phyloP scores from a whole-genome alignment of 2,797 vertebrate species.

The Aldrovandia affinis region DNA sequence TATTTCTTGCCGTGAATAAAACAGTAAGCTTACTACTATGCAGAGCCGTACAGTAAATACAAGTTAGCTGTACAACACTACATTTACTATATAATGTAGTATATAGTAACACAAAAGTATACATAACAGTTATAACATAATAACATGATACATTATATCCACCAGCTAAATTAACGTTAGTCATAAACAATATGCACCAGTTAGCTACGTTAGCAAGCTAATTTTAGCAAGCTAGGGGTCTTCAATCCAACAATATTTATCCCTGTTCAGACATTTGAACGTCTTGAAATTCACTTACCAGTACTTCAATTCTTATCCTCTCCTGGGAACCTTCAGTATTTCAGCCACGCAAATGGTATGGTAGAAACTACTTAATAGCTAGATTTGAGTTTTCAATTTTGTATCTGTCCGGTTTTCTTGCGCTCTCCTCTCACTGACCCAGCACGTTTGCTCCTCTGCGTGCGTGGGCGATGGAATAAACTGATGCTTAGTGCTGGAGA shows the following conservation, averaged over 20 bases:
- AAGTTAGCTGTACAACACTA: neutral
- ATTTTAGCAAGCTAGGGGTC: too few relatives aligned
- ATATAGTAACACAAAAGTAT: too few relatives aligned
- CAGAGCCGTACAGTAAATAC: neutral
- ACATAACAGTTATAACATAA: neutral
- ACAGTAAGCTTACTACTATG: neutral
- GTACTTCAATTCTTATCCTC: neutral
- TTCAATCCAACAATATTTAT: conserved; percentile 5
- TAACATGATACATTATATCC: neutral
- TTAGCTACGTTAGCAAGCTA: conserved; percentile 20
- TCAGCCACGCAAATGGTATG: neutral
- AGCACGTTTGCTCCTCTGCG: conserved; percentile 67
- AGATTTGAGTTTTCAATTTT: conserved; percentile 52
- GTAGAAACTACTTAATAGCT: neutral
- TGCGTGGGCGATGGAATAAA: conserved; percentile 62
- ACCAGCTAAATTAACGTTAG: neutral
- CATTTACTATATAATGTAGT: neutral
- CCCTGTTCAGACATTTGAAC: neutral
- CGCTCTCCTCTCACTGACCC: conserved; percentile 66
- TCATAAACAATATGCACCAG: conserved; percentile 17
- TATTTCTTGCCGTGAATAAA: neutral
- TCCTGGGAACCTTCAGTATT: neutral
- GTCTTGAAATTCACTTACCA: conserved; percentile 22
- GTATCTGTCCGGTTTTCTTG: conserved; percentile 42
- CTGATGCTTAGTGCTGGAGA: conserved; percentile 19